These are phyloP conservation scores for Orthosia gracilis DNA, from an alignment of 2,888 invertebrate species.

Conservation along the genomic window DNA sequence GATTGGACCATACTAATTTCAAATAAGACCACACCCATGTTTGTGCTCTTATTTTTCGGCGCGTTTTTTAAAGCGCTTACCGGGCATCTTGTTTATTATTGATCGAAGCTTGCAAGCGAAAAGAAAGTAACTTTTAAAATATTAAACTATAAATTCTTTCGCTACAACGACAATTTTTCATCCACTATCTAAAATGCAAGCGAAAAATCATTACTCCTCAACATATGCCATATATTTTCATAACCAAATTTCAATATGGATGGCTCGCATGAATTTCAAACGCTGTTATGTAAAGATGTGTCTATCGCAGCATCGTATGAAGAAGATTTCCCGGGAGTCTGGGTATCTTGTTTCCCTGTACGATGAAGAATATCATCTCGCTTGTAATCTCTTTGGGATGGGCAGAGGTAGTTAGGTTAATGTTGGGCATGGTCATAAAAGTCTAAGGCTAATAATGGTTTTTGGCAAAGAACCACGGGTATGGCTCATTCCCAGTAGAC, in stretches of 20 bases:
- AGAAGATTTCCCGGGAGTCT: conserved; percentile 61
- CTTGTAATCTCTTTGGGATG: conserved; percentile 23
- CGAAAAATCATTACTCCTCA: conserved; percentile 22
- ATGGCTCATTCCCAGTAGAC: neutral
- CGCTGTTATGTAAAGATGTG: conserved; percentile 51
- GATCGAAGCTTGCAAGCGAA: neutral
- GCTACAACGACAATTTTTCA: neutral
- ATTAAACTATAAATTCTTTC: neutral
- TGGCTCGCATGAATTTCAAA: conserved; percentile 45
- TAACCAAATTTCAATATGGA: conserved; percentile 54
- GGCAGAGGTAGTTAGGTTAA: neutral
- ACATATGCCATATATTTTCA: conserved; percentile 32
- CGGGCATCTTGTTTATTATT: too few species aligned
- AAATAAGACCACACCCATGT: too few species aligned
- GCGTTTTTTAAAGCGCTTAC: too few species aligned
- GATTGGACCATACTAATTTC: too few species aligned
- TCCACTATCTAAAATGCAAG: conserved; percentile 22
- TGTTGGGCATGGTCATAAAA: conserved; percentile 1
- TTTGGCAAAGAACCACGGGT: neutral
- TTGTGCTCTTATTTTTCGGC: too few species aligned
- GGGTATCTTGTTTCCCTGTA: conserved; percentile 35
- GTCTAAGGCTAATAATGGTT: neutral
- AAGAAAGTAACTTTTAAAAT: neutral
- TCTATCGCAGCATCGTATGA: conserved; percentile 37
- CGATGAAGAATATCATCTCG: conserved; percentile 31